Percentiles rank a stretch among this genome's conserved stretches.
phyloP scores from a whole-genome alignment of 1,140 invertebrate species.

The Hyles euphorbiae region DNA sequence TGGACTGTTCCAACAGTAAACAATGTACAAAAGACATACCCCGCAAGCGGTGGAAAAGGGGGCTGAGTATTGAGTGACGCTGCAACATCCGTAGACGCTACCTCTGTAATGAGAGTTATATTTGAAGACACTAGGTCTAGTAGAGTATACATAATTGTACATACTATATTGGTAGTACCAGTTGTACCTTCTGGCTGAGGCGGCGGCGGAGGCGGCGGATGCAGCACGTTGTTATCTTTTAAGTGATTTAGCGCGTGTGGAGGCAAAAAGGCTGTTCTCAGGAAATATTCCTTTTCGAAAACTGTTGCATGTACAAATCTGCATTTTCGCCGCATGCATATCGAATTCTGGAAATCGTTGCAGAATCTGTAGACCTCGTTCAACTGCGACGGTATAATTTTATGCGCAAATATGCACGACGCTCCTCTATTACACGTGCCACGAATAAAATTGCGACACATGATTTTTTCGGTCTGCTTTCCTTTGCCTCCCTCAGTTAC shows the following conservation, averaged over 20 bases:
- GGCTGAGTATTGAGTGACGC: too few relatives aligned
- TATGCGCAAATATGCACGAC: slow-evolving; percentile 41
- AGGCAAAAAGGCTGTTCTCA: slow-evolving; percentile 41
- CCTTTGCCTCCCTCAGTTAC: slow-evolving; percentile 6
- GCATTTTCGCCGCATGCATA: slow-evolving; percentile 37
- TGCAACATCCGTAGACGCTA: too few relatives aligned
- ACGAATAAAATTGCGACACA: slow-evolving; percentile 50
- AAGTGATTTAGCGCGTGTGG: slow-evolving; percentile 34
- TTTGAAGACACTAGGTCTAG: too few relatives aligned
- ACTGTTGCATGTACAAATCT: slow-evolving; percentile 52
- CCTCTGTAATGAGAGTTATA: too few relatives aligned
- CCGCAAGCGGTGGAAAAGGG: too few relatives aligned
- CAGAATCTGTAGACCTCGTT: slow-evolving; percentile 46
- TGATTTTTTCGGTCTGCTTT: slow-evolving; percentile 15
- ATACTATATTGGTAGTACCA: too few relatives aligned
- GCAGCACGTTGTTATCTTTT: slow-evolving; percentile 20
- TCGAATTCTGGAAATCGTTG: slow-evolving; percentile 44
- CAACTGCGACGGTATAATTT: slow-evolving; percentile 37
- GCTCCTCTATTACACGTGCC: slow-evolving; percentile 40
- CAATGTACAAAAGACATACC: too few relatives aligned
- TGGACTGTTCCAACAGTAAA: too few relatives aligned
- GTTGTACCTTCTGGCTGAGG: slow-evolving; percentile 27
- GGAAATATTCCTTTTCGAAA: slow-evolving; percentile 52
- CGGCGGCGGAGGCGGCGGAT: slow-evolving; percentile 28
- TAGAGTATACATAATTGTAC: too few relatives aligned